Evolutionary conservation across 2,888 invertebrate species (phyloP).

Genomic region (Theristus sp.): DNA sequence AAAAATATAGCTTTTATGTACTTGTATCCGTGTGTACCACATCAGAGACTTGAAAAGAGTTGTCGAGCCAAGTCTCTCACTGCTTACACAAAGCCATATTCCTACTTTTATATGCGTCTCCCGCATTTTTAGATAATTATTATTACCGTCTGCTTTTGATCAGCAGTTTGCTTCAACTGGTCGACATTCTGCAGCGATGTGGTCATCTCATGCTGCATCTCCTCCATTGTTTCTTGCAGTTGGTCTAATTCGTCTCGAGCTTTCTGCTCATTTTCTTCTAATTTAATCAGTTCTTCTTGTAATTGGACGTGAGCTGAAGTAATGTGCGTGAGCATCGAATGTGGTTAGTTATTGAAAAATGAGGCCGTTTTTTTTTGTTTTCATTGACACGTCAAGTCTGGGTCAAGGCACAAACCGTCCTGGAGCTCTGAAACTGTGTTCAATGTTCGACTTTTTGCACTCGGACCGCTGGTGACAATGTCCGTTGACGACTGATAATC

Average conservation of each 20-base stretch:
- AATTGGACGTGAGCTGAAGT: conserved; percentile 27
- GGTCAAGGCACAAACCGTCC: conserved; percentile 9
- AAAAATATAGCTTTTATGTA: no score
- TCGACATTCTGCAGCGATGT: conserved; percentile 19
- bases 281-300: conserved; percentile 29
- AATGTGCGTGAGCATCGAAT: no score
- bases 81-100: no score
- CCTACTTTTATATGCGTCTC: no score
- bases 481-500: conserved; percentile 35
- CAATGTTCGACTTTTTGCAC: background rate
- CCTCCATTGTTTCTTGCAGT: conserved; percentile 40
- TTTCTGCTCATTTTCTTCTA: conserved; percentile 49
- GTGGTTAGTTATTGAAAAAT: background rate
- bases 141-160: conserved; percentile 39
- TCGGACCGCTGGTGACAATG: background rate
- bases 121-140: no score
- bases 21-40: no score
- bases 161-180: conserved; percentile 40
- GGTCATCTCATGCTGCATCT: conserved; percentile 25
- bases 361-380: no score
- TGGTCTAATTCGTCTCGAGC: conserved; percentile 40
- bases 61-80: no score
- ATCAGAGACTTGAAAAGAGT: no score
- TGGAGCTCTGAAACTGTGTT: background rate
- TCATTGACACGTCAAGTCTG: no score